Conservation (phyloP, 2,113 vertebrate genomes). For the Paradoxurus hermaphroditus region DNA sequence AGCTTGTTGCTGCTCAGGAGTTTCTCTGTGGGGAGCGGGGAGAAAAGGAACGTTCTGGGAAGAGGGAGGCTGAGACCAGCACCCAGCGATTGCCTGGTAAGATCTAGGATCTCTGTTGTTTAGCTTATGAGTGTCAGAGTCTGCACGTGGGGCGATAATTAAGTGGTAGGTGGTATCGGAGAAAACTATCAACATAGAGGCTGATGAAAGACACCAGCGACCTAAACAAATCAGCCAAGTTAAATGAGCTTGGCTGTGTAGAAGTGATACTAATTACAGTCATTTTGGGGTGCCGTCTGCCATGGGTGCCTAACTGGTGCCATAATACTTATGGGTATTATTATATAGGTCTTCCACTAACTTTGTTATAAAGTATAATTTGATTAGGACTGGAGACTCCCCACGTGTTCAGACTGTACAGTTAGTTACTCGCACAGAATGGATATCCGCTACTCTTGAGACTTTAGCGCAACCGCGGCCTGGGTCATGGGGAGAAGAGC, state of each 20-base stretch:
- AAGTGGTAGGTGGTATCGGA: neutral
- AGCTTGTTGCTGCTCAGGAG: neutral
- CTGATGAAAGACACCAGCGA: neutral
- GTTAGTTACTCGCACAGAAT: neutral
- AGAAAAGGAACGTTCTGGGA: neutral
- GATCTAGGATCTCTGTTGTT: neutral
- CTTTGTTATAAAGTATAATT: slow-evolving; percentile 23
- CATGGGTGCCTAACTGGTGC: neutral
- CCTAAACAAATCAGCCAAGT: neutral
- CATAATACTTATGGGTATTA: neutral
- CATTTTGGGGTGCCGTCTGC: neutral
- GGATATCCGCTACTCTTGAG: neutral
- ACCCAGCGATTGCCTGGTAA: neutral
- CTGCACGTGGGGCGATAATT: neutral
- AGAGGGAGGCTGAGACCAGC: neutral
- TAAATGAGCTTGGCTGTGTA: neutral
- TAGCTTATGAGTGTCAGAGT: neutral
- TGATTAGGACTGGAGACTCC: neutral
- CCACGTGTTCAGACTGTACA: neutral
- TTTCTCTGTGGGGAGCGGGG: neutral
- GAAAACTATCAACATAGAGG: neutral
- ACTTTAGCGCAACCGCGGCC: neutral
- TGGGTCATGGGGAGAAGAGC: neutral
- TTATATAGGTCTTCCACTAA: slow-evolving; percentile 28
- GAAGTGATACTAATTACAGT: slow-evolving; percentile 35